Evolutionary conservation across 2,797 vertebrate species (phyloP), one percentile per base, ranked within the genome.

Genomic region (Sebastes miniatus): DNA sequence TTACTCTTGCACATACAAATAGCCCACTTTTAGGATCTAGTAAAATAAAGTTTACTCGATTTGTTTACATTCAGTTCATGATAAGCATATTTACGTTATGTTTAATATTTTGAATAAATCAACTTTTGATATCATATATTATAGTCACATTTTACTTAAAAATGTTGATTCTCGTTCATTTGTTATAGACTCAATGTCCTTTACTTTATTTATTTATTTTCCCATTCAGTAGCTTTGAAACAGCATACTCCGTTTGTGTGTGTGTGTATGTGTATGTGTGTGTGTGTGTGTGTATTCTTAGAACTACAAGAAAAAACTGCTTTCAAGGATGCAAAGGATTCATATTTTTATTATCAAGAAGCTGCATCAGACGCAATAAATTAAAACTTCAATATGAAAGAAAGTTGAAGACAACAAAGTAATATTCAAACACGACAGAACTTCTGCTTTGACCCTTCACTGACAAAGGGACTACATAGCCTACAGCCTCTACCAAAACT

Each of bases 351-450:
- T 85, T 76, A 27, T 65, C 1, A 66, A 43, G 69, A 66, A 66
- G 57, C 18, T 32, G 50, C 11, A 47, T 7, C 22, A 78, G 20
- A 79, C 6, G 69, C 34, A 84, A 84, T 84, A 83, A 56, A 67
- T 80, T 34, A 84, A 73, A 69, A 54, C 14, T 56, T 82, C 12
- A 70, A 47, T 14, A 65, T 31, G 29, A 69, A 65, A 79, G 27
- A 25, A 62, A 43, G 10, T 18, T 56, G 7, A 69, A 70, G n/a
- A 69, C n/a, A 58, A 54, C 3, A 64, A 34, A 20, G 3, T 31
- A 34, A 54, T 32, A 32, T 65, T 58, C 13, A 78, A 67, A 64
- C 36, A 68, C 12, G 9, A 3, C 66, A 71, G 54, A 78, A 61
- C 3, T 4, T 9, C 13, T 73, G 10, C 52, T 22, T 14, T 52